phyloP scores from a whole-genome alignment of 2,113 vertebrate species.

The Uria lomvia region DNA sequence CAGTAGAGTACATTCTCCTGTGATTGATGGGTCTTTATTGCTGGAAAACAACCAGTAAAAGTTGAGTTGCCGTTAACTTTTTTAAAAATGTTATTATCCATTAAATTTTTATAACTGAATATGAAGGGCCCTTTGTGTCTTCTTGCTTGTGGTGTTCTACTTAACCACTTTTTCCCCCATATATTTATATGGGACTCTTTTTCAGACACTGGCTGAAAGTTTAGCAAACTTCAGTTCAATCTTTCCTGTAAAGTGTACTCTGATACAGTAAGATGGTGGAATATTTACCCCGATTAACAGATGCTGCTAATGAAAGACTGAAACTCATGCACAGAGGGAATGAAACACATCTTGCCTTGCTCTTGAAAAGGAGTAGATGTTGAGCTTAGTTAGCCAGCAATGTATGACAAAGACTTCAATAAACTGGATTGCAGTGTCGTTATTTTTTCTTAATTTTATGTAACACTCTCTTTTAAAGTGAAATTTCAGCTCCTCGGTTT shows the following conservation, averaged over 20 bases:
- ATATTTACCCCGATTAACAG: neutral
- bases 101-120: neutral
- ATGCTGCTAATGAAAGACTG: neutral
- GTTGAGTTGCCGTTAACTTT: neutral
- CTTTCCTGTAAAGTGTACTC: neutral
- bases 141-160: neutral
- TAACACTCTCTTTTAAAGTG: neutral
- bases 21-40: neutral
- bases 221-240: neutral
- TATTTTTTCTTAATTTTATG: neutral
- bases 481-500: neutral
- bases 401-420: neutral
- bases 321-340: neutral
- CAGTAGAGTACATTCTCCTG: neutral
- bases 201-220: neutral
- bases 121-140: neutral
- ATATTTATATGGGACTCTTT: neutral
- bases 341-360: fast-evolving
- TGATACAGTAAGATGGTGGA: neutral
- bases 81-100: neutral
- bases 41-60: neutral
- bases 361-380: neutral
- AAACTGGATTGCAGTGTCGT: neutral
- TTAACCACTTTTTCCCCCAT: fast-evolving
- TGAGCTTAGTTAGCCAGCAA: neutral